phyloP scores from a whole-genome alignment of 2,888 invertebrate species.

The Antitype chi region DNA sequence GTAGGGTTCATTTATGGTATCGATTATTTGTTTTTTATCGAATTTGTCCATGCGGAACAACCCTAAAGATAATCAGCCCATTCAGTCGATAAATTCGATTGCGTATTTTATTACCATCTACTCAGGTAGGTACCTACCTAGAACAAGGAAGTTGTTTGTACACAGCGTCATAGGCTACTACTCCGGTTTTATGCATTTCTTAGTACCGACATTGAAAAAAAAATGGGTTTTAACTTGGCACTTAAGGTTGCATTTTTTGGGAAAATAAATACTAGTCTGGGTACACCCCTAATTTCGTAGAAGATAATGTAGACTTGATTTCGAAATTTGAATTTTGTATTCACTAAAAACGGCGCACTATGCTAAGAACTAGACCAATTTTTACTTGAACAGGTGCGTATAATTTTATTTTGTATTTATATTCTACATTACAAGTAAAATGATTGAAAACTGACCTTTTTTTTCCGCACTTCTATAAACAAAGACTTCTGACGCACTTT shows the following conservation, averaged over 20 bases:
- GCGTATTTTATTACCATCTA: slow-evolving; percentile 48
- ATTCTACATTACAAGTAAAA: slow-evolving; percentile 31
- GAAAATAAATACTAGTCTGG: slow-evolving; percentile 13
- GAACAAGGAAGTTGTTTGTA: slow-evolving; percentile 70
- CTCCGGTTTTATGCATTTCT: slow-evolving; percentile 34
- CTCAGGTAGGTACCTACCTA: slow-evolving; percentile 42
- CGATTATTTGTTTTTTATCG: slow-evolving; percentile 13
- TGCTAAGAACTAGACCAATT: not conserved
- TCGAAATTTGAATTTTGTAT: slow-evolving; percentile 21
- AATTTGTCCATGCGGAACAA: slow-evolving; percentile 33
- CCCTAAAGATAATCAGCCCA: slow-evolving; percentile 28
- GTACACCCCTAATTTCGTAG: slow-evolving; percentile 38
- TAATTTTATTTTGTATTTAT: not conserved
- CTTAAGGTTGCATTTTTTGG: not conserved
- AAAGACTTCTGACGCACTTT: slow-evolving; percentile 68
- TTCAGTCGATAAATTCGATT: slow-evolving; percentile 34
- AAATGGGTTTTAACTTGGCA: not conserved
- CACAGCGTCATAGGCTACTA: slow-evolving; percentile 40
- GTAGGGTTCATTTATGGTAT: not conserved
- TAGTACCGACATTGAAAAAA: not conserved
- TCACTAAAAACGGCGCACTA: slow-evolving; percentile 34
- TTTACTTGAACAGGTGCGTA: not conserved
- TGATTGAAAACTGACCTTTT: slow-evolving; percentile 62
- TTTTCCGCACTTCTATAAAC: slow-evolving; percentile 59
- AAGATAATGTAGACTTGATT: slow-evolving; percentile 20